phyloP scores from a whole-genome alignment of 2,888 invertebrate genomes.

The Lamellibrachia columna region DNA sequence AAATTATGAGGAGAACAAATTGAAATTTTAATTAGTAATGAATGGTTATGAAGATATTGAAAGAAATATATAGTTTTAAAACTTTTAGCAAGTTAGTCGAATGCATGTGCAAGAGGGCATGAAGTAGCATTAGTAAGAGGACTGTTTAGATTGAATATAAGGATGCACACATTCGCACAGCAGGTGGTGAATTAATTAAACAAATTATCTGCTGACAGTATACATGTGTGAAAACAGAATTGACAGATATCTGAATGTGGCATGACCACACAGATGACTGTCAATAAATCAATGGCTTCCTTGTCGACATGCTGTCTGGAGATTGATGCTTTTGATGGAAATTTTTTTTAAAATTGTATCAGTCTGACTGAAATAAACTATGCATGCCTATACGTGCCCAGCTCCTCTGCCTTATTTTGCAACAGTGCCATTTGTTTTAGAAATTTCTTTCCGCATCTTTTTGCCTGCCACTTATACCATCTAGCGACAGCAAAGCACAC shows the following conservation, averaged over 20 bases:
- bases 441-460: neutral
- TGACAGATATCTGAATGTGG: neutral
- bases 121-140: neutral
- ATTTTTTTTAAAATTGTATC: neutral
- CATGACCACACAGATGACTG: neutral
- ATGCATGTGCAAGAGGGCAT: neutral
- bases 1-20: neutral
- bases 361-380: neutral
- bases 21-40: neutral
- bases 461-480: neutral
- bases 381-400: neutral
- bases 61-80: neutral
- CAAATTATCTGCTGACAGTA: neutral
- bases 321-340: neutral
- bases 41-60: neutral
- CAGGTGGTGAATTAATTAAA: neutral
- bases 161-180: neutral
- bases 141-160: neutral
- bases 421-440: neutral
- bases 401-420: neutral
- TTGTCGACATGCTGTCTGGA: neutral
- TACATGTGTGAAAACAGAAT: neutral
- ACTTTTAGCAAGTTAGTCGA: neutral
- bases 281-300: neutral
- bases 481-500: constrained; percentile 7